Evolutionary conservation across 2,797 vertebrate genomes (phyloP).

Genomic region (Sebastes oblongus): DNA sequence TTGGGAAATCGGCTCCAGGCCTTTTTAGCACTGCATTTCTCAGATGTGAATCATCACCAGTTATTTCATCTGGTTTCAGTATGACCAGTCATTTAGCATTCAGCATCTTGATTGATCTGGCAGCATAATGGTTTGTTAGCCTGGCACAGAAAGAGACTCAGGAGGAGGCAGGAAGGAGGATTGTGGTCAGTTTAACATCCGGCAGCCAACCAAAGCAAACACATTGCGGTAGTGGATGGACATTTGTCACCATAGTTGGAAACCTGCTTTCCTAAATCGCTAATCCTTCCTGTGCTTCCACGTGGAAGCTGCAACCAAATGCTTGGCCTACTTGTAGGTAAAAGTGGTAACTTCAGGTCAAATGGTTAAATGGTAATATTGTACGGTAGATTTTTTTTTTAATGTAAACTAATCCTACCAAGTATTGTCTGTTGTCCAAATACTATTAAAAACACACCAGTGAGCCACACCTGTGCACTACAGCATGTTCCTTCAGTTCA

Average conservation of each 20-base stretch:
- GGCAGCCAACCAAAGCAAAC: conserved; percentile 50
- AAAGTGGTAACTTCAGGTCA: not conserved
- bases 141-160: conserved; percentile 54
- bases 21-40: conserved; percentile 41
- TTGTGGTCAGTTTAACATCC: conserved; percentile 55
- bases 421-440: not conserved
- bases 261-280: not conserved
- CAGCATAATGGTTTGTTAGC: conserved; percentile 63
- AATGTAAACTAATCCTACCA: not conserved
- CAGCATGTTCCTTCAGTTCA: not conserved
- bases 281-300: not conserved
- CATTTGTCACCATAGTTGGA: conserved; percentile 24
- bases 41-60: conserved; percentile 56
- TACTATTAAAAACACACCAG: not conserved
- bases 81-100: conserved; percentile 55
- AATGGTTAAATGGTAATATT: not conserved
- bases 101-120: conserved; percentile 63
- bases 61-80: conserved; percentile 53
- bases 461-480: not conserved
- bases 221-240: conserved; percentile 5
- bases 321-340: not conserved
- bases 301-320: not conserved
- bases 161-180: conserved; percentile 53
- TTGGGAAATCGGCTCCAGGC: conserved; percentile 26
- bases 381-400: not conserved